Evolutionary conservation across 1,140 invertebrate species (phyloP), one percentile per base, ranked within the genome.

Genomic region (Homalodisca vitripennis): DNA sequence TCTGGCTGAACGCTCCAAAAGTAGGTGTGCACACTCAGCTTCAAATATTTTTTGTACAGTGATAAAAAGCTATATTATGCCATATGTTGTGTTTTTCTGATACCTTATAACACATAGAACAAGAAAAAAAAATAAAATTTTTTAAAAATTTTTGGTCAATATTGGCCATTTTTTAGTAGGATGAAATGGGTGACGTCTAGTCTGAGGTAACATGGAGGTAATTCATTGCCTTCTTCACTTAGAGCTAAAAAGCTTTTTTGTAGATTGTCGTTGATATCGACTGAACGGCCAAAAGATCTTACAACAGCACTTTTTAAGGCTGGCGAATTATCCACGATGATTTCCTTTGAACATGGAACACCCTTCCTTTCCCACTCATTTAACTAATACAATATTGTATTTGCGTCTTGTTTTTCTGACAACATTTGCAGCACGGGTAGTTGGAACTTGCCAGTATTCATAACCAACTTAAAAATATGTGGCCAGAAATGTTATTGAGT

Each of bases 361-460:
- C 41, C 31, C 24, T n/a, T 24, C n/a, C 64, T 17, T 32, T 46
- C 34, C 31, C 14, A 46, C 30, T 66, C 64, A 46, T 66, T 66
- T 6, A 66, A 2, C 64, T 22, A 47, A 20, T 46, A 66, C 14
- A 66, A 24, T 20, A 66, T 47, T 14, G n/a, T 66, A 27, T 66
- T 66, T 3, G 34, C 20, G 30, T 66, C 64, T 13, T 66, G 64
- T 48, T 66, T 66, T 26, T 66, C 64, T 3, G 64, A 66, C 20
- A 66, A 17, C 6, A 66, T 66, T 32, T 66, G 64, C 41, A 48
- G 14, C n/a, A 66, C 34, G 22, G 64, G 64, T 47, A 66, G 2
- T 26, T 66, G 41, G 17, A n/a, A 1, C 10, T 51, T 51, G 24
- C 32, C 20, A 20, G 34, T 51, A 12, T 46, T n/a, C 26, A 47